These are phyloP conservation scores for Parelbella ahira DNA, from an alignment of 2,888 invertebrate genomes.

Conservation along the genomic window DNA sequence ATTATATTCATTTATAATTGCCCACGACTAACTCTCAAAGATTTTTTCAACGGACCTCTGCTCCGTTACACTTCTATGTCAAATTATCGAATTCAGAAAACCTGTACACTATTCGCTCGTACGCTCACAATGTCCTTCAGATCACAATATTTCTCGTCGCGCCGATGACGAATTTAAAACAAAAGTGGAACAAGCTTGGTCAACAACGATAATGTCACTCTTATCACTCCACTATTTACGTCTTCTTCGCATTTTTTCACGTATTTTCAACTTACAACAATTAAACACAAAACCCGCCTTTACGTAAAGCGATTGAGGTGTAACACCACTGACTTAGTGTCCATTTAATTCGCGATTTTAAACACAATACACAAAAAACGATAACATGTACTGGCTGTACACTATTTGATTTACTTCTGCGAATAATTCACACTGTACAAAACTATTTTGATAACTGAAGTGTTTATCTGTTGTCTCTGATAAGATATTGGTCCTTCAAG, in stretches of 20 bases:
- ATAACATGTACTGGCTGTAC: no score
- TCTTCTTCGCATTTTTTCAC: constrained; percentile 59
- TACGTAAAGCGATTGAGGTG: no score
- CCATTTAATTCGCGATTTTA: no score
- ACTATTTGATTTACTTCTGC: constrained; percentile 33
- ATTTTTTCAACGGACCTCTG: no score
- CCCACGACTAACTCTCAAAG: no score
- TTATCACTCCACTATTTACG: constrained; percentile 67
- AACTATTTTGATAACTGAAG: constrained; percentile 61
- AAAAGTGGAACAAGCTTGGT: constrained; percentile 59
- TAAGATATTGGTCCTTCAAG: constrained; percentile 70
- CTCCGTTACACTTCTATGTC: no score
- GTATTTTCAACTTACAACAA: constrained; percentile 3
- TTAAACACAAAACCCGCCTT: no score
- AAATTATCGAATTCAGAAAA: no score
- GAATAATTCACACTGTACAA: constrained; percentile 50
- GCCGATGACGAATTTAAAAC: constrained; percentile 45
- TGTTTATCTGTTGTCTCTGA: constrained; percentile 61
- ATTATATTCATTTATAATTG: no score
- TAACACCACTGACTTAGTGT: no score
- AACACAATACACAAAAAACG: no score
- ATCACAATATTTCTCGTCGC: constrained; percentile 47
- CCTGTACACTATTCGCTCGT: no score
- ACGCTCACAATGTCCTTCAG: constrained; percentile 33
- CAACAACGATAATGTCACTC: constrained; percentile 57